Conservation (phyloP, 2,797 vertebrate genomes). For the Nyctibius grandis region DNA sequence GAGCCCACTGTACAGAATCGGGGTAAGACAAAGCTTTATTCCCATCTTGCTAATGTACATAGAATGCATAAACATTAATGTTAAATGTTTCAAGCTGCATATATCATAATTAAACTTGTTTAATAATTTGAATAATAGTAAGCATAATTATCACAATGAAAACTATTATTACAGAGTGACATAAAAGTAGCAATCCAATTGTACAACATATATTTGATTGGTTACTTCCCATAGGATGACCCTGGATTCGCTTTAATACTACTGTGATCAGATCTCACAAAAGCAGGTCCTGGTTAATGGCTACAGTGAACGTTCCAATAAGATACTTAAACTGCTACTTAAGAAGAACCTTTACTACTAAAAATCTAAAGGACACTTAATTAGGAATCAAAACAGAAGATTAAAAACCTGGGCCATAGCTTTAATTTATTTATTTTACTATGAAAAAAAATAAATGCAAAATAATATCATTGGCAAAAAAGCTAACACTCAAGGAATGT, state of each 20-base stretch:
- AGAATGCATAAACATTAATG: not conserved
- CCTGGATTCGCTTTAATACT: not conserved
- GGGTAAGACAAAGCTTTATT: not conserved
- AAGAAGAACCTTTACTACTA: not conserved
- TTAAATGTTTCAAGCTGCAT: not conserved
- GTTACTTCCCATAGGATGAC: not conserved
- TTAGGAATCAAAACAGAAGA: not conserved
- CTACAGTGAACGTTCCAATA: not conserved
- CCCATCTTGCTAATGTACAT: not conserved
- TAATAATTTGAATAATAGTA: not conserved
- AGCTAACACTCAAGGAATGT: conserved; percentile 6
- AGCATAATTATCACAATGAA: not conserved
- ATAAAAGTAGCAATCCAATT: not conserved
- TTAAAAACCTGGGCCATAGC: not conserved
- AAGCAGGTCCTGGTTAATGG: not conserved
- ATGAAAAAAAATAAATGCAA: not conserved
- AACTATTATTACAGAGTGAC: not conserved
- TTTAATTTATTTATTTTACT: not conserved
- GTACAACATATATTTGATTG: not conserved
- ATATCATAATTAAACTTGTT: not conserved
- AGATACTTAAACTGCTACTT: not conserved
- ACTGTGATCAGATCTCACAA: not conserved
- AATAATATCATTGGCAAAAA: not conserved
- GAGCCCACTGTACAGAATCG: not conserved
- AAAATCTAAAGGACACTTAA: not conserved